Base-by-base conservation (phyloP, 1,140 invertebrate genomes). In the Himalopsyche phryganea region DNA sequence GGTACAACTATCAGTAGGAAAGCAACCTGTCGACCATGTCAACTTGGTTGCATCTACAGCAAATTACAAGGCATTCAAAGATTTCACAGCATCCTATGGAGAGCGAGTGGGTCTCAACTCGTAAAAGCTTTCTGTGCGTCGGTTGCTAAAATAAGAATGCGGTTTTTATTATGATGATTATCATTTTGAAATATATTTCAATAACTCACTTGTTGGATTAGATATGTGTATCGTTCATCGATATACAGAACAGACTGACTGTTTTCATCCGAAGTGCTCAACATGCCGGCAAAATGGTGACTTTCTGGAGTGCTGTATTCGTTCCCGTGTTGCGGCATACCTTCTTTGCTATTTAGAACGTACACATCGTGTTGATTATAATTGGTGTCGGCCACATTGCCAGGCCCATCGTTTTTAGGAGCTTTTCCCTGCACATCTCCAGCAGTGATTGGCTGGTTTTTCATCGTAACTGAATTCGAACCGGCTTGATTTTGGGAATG, bases 211-310 rank as follows among this genome's bases (percentile, higher is more conserved):
- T 64, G 62, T 41, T 64, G 36, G 4, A 64, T 45, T 6, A 64
- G 19, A 41, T 57, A 58, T 13, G 50, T 15, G 45, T 50, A 64
- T 60, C 54, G 60, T 38, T 64, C 62, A 13, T 63, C 57, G 7
- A 64, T 60, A 33, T 50, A 58, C 6, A 64, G 32, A n/a, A 63
- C 61, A 11, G 61, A 63, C 38, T 63, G 61, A 10, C 49, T 51
- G 15, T 63, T 63, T 38, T 63, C 61, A 42, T 63, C 61, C 1
- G 53, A 56, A 6, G 48, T 33, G 19, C 46, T 56, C 3, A 32
- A 18, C 9, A 33, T 49, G 23, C 52, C 52, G 33, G 32, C 35
- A 20, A 48, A 56, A 19, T 13, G 15, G n/a, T 15, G 38, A 40
- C 4, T 28, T 9, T 28, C 23, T 9, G 23, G 23, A 28, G 23